Percentiles rank a stretch among this genome's conserved stretches.
These are phyloP conservation scores for Argyresthia goedartella DNA, from an alignment of 2,888 invertebrate species.

Conservation along the genomic window DNA sequence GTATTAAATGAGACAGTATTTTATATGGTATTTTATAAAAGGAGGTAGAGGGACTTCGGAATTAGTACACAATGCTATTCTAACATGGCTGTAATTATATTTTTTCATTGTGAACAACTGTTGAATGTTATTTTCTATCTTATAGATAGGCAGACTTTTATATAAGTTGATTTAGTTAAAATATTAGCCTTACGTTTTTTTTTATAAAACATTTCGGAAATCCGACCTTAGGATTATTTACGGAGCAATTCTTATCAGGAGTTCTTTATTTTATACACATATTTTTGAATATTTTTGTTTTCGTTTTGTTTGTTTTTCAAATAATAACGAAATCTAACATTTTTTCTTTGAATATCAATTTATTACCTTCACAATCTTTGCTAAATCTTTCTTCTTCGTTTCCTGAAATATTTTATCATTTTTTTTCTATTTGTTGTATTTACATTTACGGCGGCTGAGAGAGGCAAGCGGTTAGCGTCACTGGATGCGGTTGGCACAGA, in stretches of 20 bases:
- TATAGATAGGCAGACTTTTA: conserved; percentile 45
- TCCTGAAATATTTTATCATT: conserved; percentile 9
- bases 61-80: conserved; percentile 53
- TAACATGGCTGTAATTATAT: conserved; percentile 38
- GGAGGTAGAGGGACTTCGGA: conserved; percentile 34
- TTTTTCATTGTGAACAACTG: conserved; percentile 14
- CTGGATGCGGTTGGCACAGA: no score
- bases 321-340: no score
- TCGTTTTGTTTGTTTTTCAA: neutral
- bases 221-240: conserved; percentile 43
- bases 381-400: conserved; percentile 2
- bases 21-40: conserved; percentile 22
- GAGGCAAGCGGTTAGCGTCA: no score
- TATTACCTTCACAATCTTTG: neutral
- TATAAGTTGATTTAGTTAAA: conserved; percentile 17
- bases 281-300: neutral
- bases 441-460: no score
- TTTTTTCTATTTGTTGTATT: no score
- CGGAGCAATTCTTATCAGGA: conserved; percentile 52
- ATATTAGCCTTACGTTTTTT: no score
- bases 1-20: conserved; percentile 39
- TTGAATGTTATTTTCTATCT: conserved; percentile 35
- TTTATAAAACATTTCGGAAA: conserved; percentile 11
- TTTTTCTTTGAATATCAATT: neutral
- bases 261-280: conserved; percentile 13